Evolutionary conservation across 2,113 vertebrate species (phyloP), one percentile per base, ranked within the genome.

Genomic region (Probosciger aterrimus): DNA sequence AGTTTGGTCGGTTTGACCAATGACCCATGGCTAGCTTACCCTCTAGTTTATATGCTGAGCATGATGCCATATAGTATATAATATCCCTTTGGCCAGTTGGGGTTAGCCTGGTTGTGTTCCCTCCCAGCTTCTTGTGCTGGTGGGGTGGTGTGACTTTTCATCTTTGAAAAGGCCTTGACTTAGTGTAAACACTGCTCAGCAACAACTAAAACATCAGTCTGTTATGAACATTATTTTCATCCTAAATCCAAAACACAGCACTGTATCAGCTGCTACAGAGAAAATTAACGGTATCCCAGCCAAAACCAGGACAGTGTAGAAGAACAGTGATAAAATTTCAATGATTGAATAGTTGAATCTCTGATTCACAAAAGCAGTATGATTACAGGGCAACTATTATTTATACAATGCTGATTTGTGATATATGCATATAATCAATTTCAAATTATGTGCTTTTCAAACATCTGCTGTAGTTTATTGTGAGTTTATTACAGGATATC

Each of bases 391-490:
- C 19, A 86, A 23, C 60, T 71, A 75, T 64, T 92, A 82, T 73
- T 85, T 91, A 60, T 79, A 85, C 68, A 71, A 64, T 46, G 53
- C 83, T 96, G 59, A 94, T 91, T 95, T 84, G 53, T 92, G 59
- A 85, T 93, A 52, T 73, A 73, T 87, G 52, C 82, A 19, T 73
- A 76, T 85, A 87, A 86, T 91, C 91, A 89, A 85, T 79, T 92
- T 46, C 37, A 89, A 95, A 91, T 91, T 79, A 82, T 25, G n/a
- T 74, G 28, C 49, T 71, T 94, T 92, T 96, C 73, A 89, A 91
- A 95, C 81, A 92, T 73, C 65, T 95, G 78, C 80, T 89, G 74
- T 65, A 82, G 67, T 86, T 93, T 85, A 91, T 59, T 91, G 70
- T 89, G 74, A 89, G 70, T 76, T 74, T 85, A 10, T 96, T 84